Base-by-base conservation (phyloP, 1,140 invertebrate species). In the Penaeus vannamei region DNA sequence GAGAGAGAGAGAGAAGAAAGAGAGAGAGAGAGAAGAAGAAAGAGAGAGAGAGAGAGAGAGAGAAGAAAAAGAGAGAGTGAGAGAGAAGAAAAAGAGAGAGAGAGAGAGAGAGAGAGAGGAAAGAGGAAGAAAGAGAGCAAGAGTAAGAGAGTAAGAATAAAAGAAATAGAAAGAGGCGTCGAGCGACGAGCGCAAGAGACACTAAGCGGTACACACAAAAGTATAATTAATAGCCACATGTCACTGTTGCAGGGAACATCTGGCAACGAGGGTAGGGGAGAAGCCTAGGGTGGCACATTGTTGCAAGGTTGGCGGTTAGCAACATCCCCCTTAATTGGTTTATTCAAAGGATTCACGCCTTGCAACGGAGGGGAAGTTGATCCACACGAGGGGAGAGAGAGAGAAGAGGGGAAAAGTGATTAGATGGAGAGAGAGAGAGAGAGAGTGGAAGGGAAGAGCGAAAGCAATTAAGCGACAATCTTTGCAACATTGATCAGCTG, bases 321-420 rank as follows among this genome's bases (percentile, higher is more conserved):
- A 89, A 84, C 87, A 84, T 89, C 59, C 82, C 87, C 29, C 77
- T 89, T 84, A 89, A 84, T 84, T 82, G 26, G 87, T 89, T 89
- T 89, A 89, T 85, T 84, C 87, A 85, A 79, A 62, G 82, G 72
- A 89, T 89, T 89, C 82, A 89, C 87, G 82, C 69, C 82, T 88
- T 76, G 72, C 85, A 80, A 64, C 69, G 60, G 61, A 66, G 86
- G 86, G 61, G 77, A 60, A 59, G 76, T 53, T 53, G 53, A 53
- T 53, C 53, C 53, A 53, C 53, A 36, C 17, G 86, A 29, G 59
- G 20, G 32, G 32, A 46, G 14, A 76, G 59, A 46, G 53, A 61
- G 69, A 29, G 53, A 72, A 86, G 36, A 61, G 32, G 60, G 46
- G 77, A 79, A 53, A 42, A 64, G 62, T 60, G 77, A 69, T 76